Evolutionary conservation across 2,888 invertebrate genomes (phyloP), one percentile per base, ranked within the genome.

Genomic region (Tenthredo amoena): DNA sequence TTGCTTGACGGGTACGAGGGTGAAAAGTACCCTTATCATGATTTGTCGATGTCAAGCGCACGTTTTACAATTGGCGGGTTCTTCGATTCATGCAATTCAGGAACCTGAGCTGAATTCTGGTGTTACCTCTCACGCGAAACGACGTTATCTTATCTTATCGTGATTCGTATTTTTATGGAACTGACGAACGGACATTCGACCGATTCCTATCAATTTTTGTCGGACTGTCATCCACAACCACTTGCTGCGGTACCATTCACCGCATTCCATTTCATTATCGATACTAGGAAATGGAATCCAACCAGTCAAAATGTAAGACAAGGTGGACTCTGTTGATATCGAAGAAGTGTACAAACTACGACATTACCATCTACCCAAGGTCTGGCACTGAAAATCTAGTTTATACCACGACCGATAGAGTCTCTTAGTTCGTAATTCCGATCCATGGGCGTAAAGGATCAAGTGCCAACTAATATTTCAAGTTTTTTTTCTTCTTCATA

Each of bases 331-430:
- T 37, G 37, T 62, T 58, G 58, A 58, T 81, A 62, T 34, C 21
- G 15, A 26, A 62, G 58, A 40, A 62, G 62, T 37, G 58, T 81
- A 81, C 62, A 47, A 50, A 68, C 68, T 43, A 81, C 83, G 65
- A 71, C 47, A 26, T 83, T 83, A 83, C 83, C 83, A 83, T 83
- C 83, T 26, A 68, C 34, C 34, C 12, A n/a, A 82, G 82, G 55
- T 55, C n/a, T 40, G 62, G 6, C n/a, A 65, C n/a, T 62, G 81
- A 21, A 40, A 81, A 26, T 81, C 65, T 83, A 83, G 83, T 83
- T 83, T 43, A 83, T 43, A 47, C 21, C 12, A 43, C 83, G n/a
- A 83, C 83, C 83, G 83, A 83, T 83, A 83, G 83, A 68, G 83
- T 31, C 47, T 83, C 68, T 83, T 15, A 21, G 21, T 40, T 62